phyloP scores from a whole-genome alignment of 2,888 invertebrate genomes.

The Acleris holmiana region DNA sequence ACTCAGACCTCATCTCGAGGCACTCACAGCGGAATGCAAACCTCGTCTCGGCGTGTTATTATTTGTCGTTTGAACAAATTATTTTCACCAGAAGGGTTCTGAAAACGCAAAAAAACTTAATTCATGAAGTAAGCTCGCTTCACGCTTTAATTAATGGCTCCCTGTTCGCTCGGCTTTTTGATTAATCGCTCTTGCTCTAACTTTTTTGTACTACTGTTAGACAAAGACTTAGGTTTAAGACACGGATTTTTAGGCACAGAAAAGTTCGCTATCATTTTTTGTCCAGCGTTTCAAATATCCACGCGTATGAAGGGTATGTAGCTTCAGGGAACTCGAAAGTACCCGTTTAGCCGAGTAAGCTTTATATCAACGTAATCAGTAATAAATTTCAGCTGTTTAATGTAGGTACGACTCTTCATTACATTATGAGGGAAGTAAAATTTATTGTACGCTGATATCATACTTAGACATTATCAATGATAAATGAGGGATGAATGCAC shows the following conservation, averaged over 20 bases:
- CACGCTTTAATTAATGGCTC: conserved; percentile 35
- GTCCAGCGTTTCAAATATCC: no score
- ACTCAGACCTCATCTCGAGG: neutral
- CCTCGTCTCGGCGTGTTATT: conserved; percentile 15
- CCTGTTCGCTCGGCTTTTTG: conserved; percentile 36
- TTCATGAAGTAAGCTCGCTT: conserved; percentile 31
- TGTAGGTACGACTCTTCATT: no score
- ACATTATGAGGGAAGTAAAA: neutral
- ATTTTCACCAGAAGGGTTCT: conserved; percentile 30
- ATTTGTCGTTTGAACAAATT: conserved; percentile 19
- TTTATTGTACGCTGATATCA: neutral
- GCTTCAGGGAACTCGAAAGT: no score
- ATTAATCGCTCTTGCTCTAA: conserved; percentile 32
- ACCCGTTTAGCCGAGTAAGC: neutral
- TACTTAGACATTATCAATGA: conserved; percentile 28
- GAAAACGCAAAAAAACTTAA: conserved; percentile 28
- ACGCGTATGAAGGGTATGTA: no score
- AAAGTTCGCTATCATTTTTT: no score
- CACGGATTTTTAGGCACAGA: neutral
- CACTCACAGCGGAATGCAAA: conserved; percentile 8
- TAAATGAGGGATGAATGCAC: conserved; percentile 16
- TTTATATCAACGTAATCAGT: neutral
- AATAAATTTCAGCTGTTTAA: neutral
- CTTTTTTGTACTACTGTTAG: conserved; percentile 30
- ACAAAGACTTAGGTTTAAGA: conserved; percentile 15